These are phyloP conservation scores for Caenorhabditis latens DNA, from an alignment of 1,140 invertebrate species.

Conservation along the genomic window DNA sequence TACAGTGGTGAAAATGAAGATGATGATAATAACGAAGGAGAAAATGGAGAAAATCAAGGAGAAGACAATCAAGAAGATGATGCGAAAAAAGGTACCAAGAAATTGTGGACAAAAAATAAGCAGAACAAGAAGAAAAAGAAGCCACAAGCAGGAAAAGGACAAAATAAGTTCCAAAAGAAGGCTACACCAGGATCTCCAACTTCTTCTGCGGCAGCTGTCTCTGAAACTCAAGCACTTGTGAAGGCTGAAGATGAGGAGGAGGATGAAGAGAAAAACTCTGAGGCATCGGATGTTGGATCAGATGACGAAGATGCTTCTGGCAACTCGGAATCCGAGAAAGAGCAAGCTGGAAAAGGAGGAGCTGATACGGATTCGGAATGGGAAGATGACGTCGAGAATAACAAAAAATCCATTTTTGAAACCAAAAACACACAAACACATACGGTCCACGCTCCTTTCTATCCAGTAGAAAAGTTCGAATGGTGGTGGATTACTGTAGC, in stretches of 20 bases:
- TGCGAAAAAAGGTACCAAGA: background rate
- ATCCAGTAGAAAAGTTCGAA: conserved; percentile 96
- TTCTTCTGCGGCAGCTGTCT: background rate
- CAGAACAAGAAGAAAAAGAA: conserved; percentile 52
- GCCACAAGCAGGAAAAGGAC: background rate
- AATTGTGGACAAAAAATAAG: conserved; percentile 43
- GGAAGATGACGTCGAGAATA: conserved; percentile 78
- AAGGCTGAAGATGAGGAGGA: conserved; percentile 37
- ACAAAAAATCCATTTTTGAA: conserved; percentile 86
- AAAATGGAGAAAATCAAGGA: background rate
- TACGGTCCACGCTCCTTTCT: conserved; percentile 93
- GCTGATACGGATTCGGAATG: conserved; percentile 81
- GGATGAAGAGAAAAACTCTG: conserved; percentile 24
- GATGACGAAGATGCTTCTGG: conserved; percentile 68
- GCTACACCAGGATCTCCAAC: background rate
- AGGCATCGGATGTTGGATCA: conserved; percentile 1
- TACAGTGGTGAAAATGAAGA: conserved; percentile 63
- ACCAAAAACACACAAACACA: conserved; percentile 94
- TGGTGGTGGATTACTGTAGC: conserved; percentile 87
- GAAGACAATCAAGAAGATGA: background rate
- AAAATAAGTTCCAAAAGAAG: conserved; percentile 40
- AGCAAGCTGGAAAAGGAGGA: conserved; percentile 57
- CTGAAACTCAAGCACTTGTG: background rate
- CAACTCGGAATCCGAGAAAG: conserved; percentile 47
- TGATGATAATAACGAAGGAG: conserved; percentile 65